phyloP scores from a whole-genome alignment of 2,888 invertebrate genomes.

The Lagria hirta region DNA sequence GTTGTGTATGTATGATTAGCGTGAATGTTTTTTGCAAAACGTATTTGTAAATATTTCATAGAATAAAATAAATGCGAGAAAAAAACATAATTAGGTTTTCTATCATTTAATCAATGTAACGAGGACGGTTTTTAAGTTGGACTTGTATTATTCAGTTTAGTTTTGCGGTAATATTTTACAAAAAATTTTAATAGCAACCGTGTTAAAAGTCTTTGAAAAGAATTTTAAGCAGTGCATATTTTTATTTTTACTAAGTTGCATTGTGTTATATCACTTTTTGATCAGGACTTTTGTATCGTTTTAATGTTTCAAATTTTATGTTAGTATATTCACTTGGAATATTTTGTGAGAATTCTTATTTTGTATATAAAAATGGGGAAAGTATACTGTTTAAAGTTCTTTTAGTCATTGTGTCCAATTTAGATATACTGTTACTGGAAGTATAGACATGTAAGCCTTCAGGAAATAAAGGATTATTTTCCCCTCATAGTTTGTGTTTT shows the following conservation, averaged over 20 bases:
- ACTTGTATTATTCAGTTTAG: too few species aligned
- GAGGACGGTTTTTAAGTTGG: too few species aligned
- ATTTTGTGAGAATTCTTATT: conserved; percentile 14
- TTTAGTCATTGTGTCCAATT: conserved; percentile 22
- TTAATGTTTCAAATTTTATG: conserved; percentile 10
- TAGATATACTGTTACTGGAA: conserved; percentile 15
- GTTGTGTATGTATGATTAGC: conserved; percentile 31
- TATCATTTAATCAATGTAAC: conserved; percentile 2
- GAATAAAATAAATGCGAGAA: conserved; percentile 25
- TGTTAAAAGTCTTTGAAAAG: conserved; percentile 26
- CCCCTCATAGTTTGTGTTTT: conserved; percentile 16
- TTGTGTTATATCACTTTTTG: conserved; percentile 17
- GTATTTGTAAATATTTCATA: conserved; percentile 32
- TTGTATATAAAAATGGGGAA: conserved; percentile 24
- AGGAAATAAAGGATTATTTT: conserved; percentile 29
- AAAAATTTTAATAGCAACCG: conserved; percentile 26
- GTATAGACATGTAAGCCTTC: conserved; percentile 27
- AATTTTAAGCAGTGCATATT: conserved; percentile 42
- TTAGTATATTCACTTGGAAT: conserved; percentile 3
- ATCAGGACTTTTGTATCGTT: conserved; percentile 8
- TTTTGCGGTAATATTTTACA: conserved; percentile 51
- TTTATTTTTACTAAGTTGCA: conserved; percentile 25
- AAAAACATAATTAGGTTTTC: conserved; percentile 13
- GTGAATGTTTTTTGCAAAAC: conserved; percentile 31
- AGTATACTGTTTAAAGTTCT: conserved; percentile 36